Evolutionary conservation across 1,140 invertebrate species (phyloP), one percentile per base, ranked within the genome.

Genomic region (Euura lappo): DNA sequence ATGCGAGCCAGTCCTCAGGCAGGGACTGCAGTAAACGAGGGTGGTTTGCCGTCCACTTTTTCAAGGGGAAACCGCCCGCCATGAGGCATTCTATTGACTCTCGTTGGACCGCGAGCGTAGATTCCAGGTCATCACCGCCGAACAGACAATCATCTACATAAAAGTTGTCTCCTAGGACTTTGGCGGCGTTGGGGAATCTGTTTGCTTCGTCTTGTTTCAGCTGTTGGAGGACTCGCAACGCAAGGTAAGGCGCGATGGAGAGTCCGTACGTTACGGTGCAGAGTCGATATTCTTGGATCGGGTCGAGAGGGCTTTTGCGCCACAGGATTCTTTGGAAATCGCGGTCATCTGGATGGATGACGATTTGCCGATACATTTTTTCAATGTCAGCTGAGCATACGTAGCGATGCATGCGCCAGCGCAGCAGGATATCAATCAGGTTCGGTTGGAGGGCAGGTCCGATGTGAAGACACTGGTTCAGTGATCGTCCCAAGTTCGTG

Each of bases 211-310:
- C 71, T n/a, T 43, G 6, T 43, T 67, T 70, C 28, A 75, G 46
- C 45, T 75, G 65, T 7, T 68, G 65, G 13, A 68, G 6, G 66
- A 8, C 13, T 6, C 66, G 13, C 7, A 72, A 76, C 2, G 84
- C 81, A 28, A 81, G 70, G 75, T 77, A 86, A 4, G 82, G 77
- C 43, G 79, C 78, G 6, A 70, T 72, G 3, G 77, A 44, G 65
- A 80, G 83, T 4, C 86, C 86, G 74, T 83, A 88, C 0, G 85
- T 86, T 6, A 86, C 78, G 3, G 80, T 86, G 6, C 51, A 76
- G 4, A 87, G 65, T 46, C 70, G 74, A 77, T 47, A 87, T 43
- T 65, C 74, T 45, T 65, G 67, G 1, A 83, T 66, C 2, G 69
- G 28, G 64, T 80, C 43, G 42, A 64, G 13, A 0, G 60, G 68